A percentile compares a stretch with the other conserved stretches of the same genome.
Evolutionary conservation across 2,113 vertebrate genomes (phyloP).

Genomic region (Amazona guildingii): DNA sequence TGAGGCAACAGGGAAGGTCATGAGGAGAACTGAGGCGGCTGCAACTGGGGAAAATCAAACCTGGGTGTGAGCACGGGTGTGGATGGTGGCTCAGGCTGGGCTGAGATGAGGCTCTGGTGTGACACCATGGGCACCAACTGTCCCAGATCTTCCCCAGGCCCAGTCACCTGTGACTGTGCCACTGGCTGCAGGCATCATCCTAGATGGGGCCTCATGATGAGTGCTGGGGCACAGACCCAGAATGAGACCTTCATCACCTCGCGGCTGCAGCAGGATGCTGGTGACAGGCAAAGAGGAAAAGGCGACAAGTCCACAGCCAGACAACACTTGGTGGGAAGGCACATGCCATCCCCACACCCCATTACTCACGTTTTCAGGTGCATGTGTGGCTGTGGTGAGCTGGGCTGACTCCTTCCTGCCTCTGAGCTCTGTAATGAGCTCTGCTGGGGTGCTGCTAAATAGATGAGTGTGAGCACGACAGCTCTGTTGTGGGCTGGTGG

Average conservation of each 20-base stretch:
- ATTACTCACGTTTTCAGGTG: accelerated
- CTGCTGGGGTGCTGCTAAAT: not conserved
- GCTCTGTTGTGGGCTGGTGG: not conserved
- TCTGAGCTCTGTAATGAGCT: not conserved
- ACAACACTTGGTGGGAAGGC: not conserved
- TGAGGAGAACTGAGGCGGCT: not conserved
- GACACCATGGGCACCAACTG: not conserved
- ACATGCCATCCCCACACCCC: accelerated
- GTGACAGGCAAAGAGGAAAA: accelerated
- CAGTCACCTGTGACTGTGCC: not conserved
- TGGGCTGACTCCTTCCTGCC: not conserved
- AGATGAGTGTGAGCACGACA: not conserved
- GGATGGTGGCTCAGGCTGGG: not conserved
- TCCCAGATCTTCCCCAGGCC: not conserved
- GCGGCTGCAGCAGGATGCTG: not conserved
- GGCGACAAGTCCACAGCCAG: not conserved
- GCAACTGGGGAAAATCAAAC: conserved; percentile 16
- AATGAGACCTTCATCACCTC: not conserved
- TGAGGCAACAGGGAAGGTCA: conserved; percentile 12
- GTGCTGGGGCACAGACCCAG: accelerated
- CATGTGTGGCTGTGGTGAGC: not conserved
- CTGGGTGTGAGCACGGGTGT: not conserved
- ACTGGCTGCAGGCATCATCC: not conserved
- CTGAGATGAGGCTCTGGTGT: accelerated
- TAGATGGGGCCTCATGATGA: accelerated